A percentile compares a stretch with the other conserved stretches of the same genome.
Evolutionary conservation across 2,888 invertebrate species (phyloP).

Genomic region (Agrotis ipsilon): DNA sequence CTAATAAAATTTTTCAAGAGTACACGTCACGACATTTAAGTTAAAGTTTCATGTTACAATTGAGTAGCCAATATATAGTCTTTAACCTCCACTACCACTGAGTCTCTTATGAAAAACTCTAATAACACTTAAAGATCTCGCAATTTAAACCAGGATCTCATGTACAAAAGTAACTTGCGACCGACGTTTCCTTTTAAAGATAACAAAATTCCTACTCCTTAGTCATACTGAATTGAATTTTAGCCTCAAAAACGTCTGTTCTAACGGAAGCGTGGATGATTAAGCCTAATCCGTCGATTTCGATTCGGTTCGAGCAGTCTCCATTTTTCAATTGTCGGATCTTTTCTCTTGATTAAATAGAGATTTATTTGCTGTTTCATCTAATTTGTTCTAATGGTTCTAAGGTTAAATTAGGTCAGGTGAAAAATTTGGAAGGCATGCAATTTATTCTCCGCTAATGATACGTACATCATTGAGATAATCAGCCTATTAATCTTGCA

Average conservation of each 20-base stretch:
- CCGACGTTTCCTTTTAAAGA: neutral
- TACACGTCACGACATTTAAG: neutral
- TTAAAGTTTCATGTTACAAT: neutral
- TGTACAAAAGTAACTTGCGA: no score
- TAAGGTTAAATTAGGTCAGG: neutral
- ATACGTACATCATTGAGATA: no score
- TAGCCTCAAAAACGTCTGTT: slow-evolving; percentile 17
- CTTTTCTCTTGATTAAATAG: slow-evolving; percentile 22
- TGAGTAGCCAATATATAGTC: neutral
- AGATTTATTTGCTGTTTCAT: slow-evolving; percentile 9
- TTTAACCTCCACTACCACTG: neutral
- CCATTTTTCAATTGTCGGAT: slow-evolving; percentile 4
- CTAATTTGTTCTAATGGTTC: slow-evolving; percentile 3
- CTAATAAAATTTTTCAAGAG: neutral
- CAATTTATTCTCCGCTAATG: neutral
- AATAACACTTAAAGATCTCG: no score
- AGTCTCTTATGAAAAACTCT: no score
- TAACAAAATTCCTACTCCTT: neutral
- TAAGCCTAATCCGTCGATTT: slow-evolving; percentile 35
- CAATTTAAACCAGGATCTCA: no score
- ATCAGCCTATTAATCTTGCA: no score
- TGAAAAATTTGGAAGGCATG: neutral
- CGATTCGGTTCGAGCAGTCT: slow-evolving; percentile 23
- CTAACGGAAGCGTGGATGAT: slow-evolving; percentile 13
- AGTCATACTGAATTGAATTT: neutral